These are phyloP conservation scores for Galendromus occidentalis DNA, from an alignment of 1,140 invertebrate species.

Conservation along the genomic window DNA sequence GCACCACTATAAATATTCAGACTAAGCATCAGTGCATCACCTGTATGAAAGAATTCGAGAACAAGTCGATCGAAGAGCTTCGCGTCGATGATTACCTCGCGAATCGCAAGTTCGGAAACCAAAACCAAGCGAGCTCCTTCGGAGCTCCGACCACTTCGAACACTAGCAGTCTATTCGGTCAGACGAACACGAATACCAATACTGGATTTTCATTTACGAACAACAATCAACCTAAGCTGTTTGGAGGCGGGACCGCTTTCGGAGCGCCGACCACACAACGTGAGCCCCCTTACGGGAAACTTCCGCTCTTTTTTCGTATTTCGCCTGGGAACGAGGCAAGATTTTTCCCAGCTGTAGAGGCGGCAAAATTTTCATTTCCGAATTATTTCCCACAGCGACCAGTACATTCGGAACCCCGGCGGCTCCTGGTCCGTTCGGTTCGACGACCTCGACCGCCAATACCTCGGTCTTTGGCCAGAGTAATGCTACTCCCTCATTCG, in stretches of 20 bases:
- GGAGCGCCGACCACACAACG: constrained; percentile 15
- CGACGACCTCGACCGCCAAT: background rate
- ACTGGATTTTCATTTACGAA: constrained; percentile 20
- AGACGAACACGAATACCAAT: constrained; percentile 13
- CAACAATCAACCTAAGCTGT: constrained; percentile 12
- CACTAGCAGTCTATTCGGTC: constrained; percentile 15
- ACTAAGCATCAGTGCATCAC: constrained; percentile 88
- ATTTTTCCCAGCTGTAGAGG: too few species aligned
- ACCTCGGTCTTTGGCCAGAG: too few species aligned
- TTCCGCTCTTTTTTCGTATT: too few species aligned
- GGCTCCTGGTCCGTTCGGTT: constrained; percentile 12
- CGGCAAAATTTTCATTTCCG: too few species aligned
- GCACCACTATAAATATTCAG: constrained; percentile 53
- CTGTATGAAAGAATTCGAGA: constrained; percentile 92
- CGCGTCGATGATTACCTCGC: constrained; percentile 77
- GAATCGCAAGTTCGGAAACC: constrained; percentile 50
- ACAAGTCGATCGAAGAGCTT: constrained; percentile 79
- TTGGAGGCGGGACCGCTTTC: constrained; percentile 15
- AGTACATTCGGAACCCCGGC: constrained; percentile 18
- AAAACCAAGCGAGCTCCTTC: constrained; percentile 17
- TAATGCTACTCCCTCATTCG: constrained; percentile 13
- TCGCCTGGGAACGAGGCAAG: too few species aligned
- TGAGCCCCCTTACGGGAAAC: background rate
- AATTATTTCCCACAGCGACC: constrained; percentile 23
- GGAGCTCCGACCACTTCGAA: constrained; percentile 13